phyloP scores from a whole-genome alignment of 2,888 invertebrate species.

The Ophion ellenae region DNA sequence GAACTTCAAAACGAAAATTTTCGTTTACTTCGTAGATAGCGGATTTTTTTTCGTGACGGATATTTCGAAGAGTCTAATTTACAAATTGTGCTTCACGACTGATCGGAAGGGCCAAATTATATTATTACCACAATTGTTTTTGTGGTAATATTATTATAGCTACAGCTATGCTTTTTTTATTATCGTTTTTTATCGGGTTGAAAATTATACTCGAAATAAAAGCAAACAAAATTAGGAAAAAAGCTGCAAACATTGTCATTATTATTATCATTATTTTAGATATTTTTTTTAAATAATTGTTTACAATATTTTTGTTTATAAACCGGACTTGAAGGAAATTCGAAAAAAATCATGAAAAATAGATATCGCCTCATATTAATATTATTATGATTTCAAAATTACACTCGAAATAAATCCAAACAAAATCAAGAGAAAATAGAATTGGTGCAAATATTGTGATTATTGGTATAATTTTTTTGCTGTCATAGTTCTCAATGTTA shows the following conservation, averaged over 20 bases:
- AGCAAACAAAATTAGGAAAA: background rate
- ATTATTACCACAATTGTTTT: background rate
- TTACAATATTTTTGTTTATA: no score
- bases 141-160: background rate
- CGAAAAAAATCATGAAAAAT: no score
- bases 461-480: no score
- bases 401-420: no score
- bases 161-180: background rate
- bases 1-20: background rate
- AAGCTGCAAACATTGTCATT: background rate
- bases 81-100: background rate
- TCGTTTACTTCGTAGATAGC: background rate
- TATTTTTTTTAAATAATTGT: no score
- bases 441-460: no score
- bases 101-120: background rate
- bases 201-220: background rate
- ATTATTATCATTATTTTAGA: no score
- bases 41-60: background rate
- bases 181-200: background rate
- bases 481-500: no score
- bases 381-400: no score
- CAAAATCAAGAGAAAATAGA: no score
- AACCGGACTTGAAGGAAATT: no score
- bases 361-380: no score
- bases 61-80: conserved; percentile 7